Evolutionary conservation across 2,797 vertebrate species (phyloP).

Genomic region (Enteromius unitaeniatus): DNA sequence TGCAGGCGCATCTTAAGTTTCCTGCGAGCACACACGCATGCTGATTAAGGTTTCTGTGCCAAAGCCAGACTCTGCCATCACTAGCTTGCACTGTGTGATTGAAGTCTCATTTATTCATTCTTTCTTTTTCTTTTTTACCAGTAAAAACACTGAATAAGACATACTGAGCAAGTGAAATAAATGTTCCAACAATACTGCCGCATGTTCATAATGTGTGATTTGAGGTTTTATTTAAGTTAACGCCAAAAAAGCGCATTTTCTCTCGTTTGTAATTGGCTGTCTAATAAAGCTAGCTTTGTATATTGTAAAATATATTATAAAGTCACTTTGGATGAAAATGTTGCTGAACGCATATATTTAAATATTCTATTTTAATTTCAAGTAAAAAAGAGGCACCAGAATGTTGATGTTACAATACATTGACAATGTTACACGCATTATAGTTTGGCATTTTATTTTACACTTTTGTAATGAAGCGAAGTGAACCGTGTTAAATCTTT

Average conservation of each 20-base stretch:
- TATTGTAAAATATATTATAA: neutral
- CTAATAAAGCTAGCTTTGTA: neutral
- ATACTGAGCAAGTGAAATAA: neutral
- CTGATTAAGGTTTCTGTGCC: conserved; percentile 30
- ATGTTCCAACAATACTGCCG: neutral
- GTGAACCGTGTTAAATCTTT: too few relatives aligned
- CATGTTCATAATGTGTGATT: neutral
- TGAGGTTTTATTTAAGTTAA: neutral
- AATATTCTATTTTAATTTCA: neutral
- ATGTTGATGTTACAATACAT: neutral
- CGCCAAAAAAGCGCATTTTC: neutral
- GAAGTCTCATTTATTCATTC: conserved; percentile 1
- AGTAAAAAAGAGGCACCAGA: neutral
- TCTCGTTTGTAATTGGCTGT: neutral
- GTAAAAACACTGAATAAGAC: neutral
- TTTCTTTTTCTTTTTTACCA: neutral
- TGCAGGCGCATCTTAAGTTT: neutral
- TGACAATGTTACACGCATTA: neutral
- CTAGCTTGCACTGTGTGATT: neutral
- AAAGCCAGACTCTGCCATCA: conserved; percentile 20
- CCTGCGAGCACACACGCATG: neutral
- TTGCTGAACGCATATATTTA: neutral
- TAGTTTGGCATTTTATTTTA: neutral
- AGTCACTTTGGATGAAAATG: neutral
- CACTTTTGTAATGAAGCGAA: neutral